Evolutionary conservation across 2,797 vertebrate genomes (phyloP).

Genomic region (Ptychadena robeensis): DNA sequence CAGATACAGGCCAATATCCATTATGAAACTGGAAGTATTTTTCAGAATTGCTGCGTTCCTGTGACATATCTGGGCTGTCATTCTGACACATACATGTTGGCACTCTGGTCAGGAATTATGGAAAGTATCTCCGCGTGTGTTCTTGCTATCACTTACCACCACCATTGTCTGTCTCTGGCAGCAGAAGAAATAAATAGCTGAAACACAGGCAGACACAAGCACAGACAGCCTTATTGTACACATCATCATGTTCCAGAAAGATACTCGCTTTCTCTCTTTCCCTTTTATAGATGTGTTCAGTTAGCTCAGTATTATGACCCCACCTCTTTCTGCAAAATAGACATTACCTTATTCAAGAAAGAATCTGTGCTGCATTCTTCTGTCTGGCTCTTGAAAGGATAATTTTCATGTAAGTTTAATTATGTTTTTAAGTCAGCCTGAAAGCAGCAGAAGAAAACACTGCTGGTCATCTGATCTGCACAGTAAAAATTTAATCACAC

Average conservation of each 20-base stretch:
- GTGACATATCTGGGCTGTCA: not conserved
- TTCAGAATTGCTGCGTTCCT: not conserved
- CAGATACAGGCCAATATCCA: not conserved
- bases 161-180: not conserved
- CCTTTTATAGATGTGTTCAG: constrained; percentile 79
- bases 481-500: constrained; percentile 8
- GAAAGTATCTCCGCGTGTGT: constrained; percentile 1
- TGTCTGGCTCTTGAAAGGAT: constrained; percentile 74
- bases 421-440: constrained; percentile 43
- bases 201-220: constrained; percentile 9
- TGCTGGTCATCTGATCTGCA: constrained; percentile 39
- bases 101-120: not conserved
- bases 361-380: constrained; percentile 79
- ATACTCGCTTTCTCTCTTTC: constrained; percentile 46
- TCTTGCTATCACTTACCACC: not conserved
- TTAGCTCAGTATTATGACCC: constrained; percentile 80
- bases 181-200: not conserved
- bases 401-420: constrained; percentile 59
- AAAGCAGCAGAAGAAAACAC: constrained; percentile 38
- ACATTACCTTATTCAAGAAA: constrained; percentile 97
- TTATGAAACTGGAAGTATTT: not conserved
- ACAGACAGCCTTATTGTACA: constrained; percentile 35
- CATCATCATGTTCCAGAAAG: constrained; percentile 50
- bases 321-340: constrained; percentile 82
- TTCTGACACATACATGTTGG: not conserved